Base-by-base conservation (phyloP, 1,140 invertebrate species). In the Periplaneta americana region DNA sequence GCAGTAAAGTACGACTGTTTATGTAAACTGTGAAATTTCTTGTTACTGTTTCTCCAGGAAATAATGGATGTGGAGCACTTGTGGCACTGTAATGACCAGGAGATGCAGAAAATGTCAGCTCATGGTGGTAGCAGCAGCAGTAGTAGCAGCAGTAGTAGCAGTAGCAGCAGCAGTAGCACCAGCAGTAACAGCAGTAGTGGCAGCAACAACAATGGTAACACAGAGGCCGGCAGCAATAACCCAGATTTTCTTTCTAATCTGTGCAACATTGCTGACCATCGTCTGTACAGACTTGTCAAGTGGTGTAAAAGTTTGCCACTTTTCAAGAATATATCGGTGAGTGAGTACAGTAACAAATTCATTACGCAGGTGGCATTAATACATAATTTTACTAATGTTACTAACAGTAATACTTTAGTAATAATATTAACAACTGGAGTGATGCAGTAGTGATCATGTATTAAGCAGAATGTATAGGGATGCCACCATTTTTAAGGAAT, bases 271-370 rank as follows among this genome's bases (percentile, higher is more conserved):
- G 97, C 97, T 57, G 98, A 99, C 88, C 95, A 98, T 88, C 90
- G 97, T 39, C 92, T 99, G 1, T 99, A 99, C 87, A 98, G 98
- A 90, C 98, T 99, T 84, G 98, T 99, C 80, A 98, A 98, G 86
- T 99, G 98, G 98, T 98, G 98, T 89, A 97, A 99, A 88, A 98
- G 97, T 88, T 89, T 99, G 86, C 98, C 98, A 17, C 92, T 99
- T 8, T 99, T 99, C 88, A 97, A 98, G 87, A 96, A 98, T 88
- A 98, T 99, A 85, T 96, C 96, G 82, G 95, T 96, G 84, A 89
- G 91, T 89, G 66, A 17, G 33, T 22, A 31, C 28, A 31, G 5
- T 28, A 57, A 57, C 11, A 15, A 22, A 15, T 57, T 15, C 39
- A 57, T 57, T 15, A 22, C 22, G 22, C 13, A 15, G 39, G 13